A percentile compares a stretch with the other conserved stretches of the same genome.
Evolutionary conservation across 1,140 invertebrate genomes (phyloP).

Genomic region (Hyposmocoma kahamanoa): DNA sequence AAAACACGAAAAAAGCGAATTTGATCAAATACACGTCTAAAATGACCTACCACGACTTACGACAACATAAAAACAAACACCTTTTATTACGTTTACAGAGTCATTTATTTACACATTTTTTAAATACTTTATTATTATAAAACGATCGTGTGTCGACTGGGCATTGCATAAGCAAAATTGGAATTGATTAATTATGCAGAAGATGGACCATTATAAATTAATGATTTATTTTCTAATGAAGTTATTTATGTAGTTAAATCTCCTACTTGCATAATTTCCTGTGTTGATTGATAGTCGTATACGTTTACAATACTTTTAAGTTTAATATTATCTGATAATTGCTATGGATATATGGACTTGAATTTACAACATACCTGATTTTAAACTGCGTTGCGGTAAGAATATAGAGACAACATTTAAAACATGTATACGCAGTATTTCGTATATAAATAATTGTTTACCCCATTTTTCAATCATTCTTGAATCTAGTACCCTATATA

Average conservation of each 20-base stretch:
- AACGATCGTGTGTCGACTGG: no score
- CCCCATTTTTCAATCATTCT: not conserved
- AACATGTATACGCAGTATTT: not conserved
- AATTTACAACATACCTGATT: not conserved
- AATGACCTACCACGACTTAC: conserved; percentile 1
- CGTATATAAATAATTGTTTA: not conserved
- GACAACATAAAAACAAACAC: no score
- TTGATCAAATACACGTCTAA: conserved; percentile 66
- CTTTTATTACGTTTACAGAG: no score
- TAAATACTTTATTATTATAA: no score
- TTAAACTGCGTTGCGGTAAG: conserved; percentile 1
- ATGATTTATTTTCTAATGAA: no score
- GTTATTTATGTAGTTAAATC: no score
- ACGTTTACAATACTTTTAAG: no score
- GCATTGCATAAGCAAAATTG: conserved; percentile 12
- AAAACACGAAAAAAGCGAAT: conserved; percentile 36
- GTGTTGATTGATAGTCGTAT: no score
- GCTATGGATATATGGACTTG: no score
- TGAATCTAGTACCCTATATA: not conserved
- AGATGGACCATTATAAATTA: conserved; percentile 2
- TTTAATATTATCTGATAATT: no score
- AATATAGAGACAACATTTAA: not conserved
- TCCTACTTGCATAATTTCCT: no score
- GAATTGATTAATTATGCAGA: conserved; percentile 18
- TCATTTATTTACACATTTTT: no score